phyloP scores from a whole-genome alignment of 2,113 vertebrate species.

The Aspiorhynchus laticeps region DNA sequence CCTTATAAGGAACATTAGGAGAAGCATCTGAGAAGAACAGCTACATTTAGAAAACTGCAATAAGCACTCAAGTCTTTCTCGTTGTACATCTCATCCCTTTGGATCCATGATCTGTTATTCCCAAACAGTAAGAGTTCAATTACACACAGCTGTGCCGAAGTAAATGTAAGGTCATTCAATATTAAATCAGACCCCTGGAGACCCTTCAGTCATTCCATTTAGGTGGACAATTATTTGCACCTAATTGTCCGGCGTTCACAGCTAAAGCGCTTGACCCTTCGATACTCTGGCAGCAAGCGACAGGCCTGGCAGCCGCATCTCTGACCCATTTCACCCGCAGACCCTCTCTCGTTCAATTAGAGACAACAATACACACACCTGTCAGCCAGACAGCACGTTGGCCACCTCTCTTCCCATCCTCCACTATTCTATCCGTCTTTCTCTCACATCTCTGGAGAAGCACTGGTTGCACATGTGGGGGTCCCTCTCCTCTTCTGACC shows the following conservation, averaged over 20 bases:
- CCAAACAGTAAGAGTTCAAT: slow-evolving; percentile 3
- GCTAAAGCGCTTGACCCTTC: slow-evolving; percentile 36
- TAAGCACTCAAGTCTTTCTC: neutral
- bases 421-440: neutral
- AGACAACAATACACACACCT: slow-evolving; percentile 59
- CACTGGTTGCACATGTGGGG: slow-evolving; percentile 1
- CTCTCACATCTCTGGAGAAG: neutral
- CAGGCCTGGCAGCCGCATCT: slow-evolving; percentile 22
- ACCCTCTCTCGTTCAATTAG: slow-evolving; percentile 61
- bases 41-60: neutral
- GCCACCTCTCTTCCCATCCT: slow-evolving; percentile 3
- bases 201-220: slow-evolving; percentile 8
- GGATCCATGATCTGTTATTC: slow-evolving; percentile 1
- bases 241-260: slow-evolving; percentile 38
- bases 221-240: slow-evolving; percentile 42
- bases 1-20: too few species aligned
- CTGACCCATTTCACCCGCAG: slow-evolving; percentile 44
- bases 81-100: neutral
- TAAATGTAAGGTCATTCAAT: slow-evolving; percentile 15
- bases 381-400: slow-evolving; percentile 24
- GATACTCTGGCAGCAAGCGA: slow-evolving; percentile 36
- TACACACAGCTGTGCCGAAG: neutral
- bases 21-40: neutral
- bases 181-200: slow-evolving; percentile 31
- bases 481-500: slow-evolving; percentile 44